Conservation (phyloP, 2,113 vertebrate genomes). For the Centropus unirufus region DNA sequence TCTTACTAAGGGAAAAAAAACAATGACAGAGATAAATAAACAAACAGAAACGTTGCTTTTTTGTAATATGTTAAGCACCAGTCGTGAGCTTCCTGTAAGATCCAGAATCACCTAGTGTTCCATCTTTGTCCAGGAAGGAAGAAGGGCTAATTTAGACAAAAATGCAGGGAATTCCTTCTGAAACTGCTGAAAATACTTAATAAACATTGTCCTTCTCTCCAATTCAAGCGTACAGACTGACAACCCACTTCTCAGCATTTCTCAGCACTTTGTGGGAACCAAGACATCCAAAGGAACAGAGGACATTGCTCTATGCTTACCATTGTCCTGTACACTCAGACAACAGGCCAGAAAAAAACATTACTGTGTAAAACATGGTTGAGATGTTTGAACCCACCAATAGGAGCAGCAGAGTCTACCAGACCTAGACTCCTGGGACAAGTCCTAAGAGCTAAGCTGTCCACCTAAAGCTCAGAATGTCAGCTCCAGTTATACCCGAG, state of each 20-base stretch:
- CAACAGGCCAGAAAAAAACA: background rate
- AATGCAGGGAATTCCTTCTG: background rate
- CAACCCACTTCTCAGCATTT: background rate
- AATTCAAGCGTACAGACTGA: background rate
- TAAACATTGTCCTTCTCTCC: background rate
- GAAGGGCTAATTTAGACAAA: background rate
- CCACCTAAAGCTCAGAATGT: background rate
- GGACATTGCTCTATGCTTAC: background rate
- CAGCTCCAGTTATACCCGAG: background rate
- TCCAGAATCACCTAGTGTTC: background rate
- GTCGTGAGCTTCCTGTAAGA: background rate
- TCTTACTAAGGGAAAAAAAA: background rate
- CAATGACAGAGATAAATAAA: background rate
- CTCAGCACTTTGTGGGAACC: background rate
- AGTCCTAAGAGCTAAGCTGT: background rate
- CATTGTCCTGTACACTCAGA: background rate
- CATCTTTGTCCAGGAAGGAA: background rate
- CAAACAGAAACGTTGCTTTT: background rate
- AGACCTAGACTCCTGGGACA: background rate
- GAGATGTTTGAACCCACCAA: background rate
- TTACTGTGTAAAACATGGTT: background rate
- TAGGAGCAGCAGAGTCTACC: background rate
- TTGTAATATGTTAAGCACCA: background rate
- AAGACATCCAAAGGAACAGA: background rate
- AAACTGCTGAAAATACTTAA: background rate